Conservation (phyloP, 2,113 vertebrate species). For the Sprattus sprattus region DNA sequence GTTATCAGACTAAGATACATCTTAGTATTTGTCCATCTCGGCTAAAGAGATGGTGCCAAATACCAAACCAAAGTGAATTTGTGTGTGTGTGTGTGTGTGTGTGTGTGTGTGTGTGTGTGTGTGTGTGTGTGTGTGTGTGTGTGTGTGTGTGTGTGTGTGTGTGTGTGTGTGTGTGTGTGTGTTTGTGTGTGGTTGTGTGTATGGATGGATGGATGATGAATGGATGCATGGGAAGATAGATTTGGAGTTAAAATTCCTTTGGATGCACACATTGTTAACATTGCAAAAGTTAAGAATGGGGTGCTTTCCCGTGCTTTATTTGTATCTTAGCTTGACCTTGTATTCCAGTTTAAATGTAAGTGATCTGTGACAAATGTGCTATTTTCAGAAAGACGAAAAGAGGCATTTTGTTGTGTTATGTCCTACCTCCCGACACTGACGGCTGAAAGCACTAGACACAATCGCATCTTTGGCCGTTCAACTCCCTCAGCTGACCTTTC, state of each 20-base stretch:
- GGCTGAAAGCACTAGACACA: background rate
- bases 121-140: background rate
- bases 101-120: background rate
- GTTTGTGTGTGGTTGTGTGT: background rate
- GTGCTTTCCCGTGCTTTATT: background rate
- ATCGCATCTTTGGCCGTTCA: background rate
- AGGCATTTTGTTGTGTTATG: background rate
- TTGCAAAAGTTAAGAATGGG: background rate
- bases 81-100: background rate
- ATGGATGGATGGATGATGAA: too few species aligned
- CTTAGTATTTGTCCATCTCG: background rate
- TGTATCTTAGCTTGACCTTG: background rate
- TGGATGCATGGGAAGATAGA: too few species aligned
- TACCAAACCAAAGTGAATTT: background rate
- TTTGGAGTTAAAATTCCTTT: background rate
- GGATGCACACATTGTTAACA: background rate
- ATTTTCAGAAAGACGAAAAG: background rate
- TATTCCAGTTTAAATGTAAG: background rate
- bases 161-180: background rate
- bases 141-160: background rate
- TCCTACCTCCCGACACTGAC: background rate
- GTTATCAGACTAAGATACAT: background rate
- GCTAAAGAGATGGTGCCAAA: background rate
- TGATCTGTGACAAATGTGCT: background rate
- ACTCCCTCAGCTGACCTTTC: background rate